Conservation (phyloP, 2,113 vertebrate genomes). For the Urocynchramus pylzowi region DNA sequence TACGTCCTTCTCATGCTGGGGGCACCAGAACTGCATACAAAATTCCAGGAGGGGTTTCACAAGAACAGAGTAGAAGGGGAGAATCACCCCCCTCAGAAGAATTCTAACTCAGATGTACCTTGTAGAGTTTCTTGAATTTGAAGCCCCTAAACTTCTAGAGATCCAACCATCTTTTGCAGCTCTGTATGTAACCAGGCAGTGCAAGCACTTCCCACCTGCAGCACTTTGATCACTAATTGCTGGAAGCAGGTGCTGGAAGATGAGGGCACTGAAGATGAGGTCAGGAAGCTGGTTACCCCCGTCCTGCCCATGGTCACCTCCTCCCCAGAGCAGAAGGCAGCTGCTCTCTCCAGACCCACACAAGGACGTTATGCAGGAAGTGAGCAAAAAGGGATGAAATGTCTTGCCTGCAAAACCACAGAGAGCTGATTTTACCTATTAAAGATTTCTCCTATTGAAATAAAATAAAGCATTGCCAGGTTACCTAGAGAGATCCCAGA, state of each 20-base stretch:
- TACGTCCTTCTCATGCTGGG: neutral
- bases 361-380: fast-evolving
- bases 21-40: neutral
- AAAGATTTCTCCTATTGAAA: neutral
- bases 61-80: neutral
- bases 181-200: neutral
- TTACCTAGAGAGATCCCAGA: neutral
- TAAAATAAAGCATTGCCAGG: neutral
- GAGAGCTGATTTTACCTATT: neutral
- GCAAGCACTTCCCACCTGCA: neutral
- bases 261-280: neutral
- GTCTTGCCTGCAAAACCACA: neutral
- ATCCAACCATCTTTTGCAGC: neutral
- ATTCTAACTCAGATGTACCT: neutral
- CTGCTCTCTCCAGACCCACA: neutral
- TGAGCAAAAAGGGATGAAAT: neutral
- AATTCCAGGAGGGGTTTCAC: neutral
- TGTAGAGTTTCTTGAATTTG: neutral
- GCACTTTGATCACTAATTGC: neutral
- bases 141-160: neutral
- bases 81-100: neutral
- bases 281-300: neutral
- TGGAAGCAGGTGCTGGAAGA: neutral
- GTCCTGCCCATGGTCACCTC: neutral
- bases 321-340: neutral